These are phyloP conservation scores for Bombus soroeensis DNA, from an alignment of 1,140 invertebrate genomes.

Conservation along the genomic window DNA sequence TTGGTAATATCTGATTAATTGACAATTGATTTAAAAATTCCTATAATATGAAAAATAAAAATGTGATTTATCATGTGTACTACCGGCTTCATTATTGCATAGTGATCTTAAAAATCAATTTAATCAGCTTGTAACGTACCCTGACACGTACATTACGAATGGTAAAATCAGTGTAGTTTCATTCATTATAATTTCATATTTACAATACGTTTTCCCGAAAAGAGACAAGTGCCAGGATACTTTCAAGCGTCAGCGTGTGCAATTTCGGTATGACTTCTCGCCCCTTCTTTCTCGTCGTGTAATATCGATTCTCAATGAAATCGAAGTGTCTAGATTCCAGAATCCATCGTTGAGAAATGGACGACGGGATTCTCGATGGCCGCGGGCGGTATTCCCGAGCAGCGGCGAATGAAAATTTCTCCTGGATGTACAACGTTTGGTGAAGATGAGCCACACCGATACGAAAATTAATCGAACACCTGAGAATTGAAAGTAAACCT, in stretches of 20 bases:
- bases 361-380: not conserved
- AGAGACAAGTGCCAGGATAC: not conserved
- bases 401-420: conserved; percentile 47
- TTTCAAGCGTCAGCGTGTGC: not conserved
- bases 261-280: not conserved
- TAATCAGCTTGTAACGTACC: too few species aligned
- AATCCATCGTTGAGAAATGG: not conserved
- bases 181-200: too few species aligned
- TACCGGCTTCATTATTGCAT: too few species aligned
- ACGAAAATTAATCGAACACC: conserved; percentile 64
- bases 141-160: too few species aligned
- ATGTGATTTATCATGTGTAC: too few species aligned
- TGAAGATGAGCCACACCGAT: conserved; percentile 40
- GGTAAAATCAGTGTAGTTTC: too few species aligned
- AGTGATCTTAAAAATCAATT: too few species aligned
- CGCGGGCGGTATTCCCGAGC: conserved; percentile 40
- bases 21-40: too few species aligned
- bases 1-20: too few species aligned
- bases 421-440: not conserved
- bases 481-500: conserved; percentile 68
- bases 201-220: not conserved
- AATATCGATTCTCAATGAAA: conserved; percentile 10
- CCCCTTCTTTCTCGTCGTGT: not conserved
- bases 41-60: too few species aligned
- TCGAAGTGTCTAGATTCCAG: conserved; percentile 1